phyloP scores from a whole-genome alignment of 1,140 invertebrate species.

The Drosophila sulfurigaster region DNA sequence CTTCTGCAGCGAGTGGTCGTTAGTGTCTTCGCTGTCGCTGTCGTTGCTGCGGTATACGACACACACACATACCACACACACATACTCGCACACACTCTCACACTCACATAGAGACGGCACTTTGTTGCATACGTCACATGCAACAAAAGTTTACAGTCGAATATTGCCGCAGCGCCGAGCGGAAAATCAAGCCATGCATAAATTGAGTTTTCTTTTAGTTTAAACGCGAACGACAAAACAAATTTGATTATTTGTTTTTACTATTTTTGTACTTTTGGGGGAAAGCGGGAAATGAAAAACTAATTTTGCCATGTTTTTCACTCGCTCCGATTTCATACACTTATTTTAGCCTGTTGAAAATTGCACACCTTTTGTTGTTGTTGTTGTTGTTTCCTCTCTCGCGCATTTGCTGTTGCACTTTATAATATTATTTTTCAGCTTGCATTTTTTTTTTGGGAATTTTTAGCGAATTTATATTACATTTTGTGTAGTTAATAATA shows the following conservation, averaged over 20 bases:
- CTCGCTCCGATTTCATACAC: constrained; percentile 63
- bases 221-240: not conserved
- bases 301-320: constrained; percentile 34
- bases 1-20: constrained; percentile 65
- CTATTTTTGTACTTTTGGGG: not conserved
- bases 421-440: not conserved
- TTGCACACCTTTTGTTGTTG: constrained; percentile 49
- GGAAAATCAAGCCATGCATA: constrained; percentile 65
- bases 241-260: constrained; percentile 19
- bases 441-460: constrained; percentile 37
- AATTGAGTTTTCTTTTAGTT: constrained; percentile 45
- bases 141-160: constrained; percentile 60
- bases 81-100: constrained; percentile 19
- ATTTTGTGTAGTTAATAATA: constrained; percentile 9
- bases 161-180: constrained; percentile 28
- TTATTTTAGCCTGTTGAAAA: constrained; percentile 55
- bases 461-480: constrained; percentile 8
- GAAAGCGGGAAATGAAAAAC: not conserved
- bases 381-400: constrained; percentile 29
- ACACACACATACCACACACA: constrained; percentile 27
- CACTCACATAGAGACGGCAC: constrained; percentile 48
- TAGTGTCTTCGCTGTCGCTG: constrained; percentile 35
- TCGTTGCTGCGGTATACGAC: constrained; percentile 51
- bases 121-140: constrained; percentile 77
- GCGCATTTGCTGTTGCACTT: constrained; percentile 31